Conservation (phyloP, 2,888 invertebrate genomes). For the Hydraecia micacea region DNA sequence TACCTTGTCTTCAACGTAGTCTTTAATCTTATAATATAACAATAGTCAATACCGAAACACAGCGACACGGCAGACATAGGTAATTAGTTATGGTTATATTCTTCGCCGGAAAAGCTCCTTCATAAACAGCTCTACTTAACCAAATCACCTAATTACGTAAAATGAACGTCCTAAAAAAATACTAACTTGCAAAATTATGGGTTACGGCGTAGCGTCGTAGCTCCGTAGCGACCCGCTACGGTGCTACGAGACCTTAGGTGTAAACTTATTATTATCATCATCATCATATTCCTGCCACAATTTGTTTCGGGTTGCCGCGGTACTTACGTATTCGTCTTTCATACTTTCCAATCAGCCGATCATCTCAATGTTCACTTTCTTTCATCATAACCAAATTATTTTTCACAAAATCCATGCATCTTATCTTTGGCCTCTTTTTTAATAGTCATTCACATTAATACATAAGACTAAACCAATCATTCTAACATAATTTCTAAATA, state of each 20-base stretch:
- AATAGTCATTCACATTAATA: neutral
- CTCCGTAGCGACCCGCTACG: conserved; percentile 11
- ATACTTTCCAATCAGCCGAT: neutral
- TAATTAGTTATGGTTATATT: neutral
- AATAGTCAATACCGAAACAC: neutral
- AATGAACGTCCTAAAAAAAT: neutral
- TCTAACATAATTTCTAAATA: neutral
- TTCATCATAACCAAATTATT: neutral
- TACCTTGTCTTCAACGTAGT: no score
- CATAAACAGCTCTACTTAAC: neutral
- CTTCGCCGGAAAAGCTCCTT: neutral
- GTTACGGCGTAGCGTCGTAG: conserved; percentile 6
- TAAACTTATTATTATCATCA: neutral
- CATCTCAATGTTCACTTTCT: neutral
- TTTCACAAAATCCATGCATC: neutral
- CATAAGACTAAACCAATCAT: neutral
- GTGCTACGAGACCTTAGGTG: neutral
- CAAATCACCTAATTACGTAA: conserved; percentile 5
- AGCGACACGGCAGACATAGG: neutral
- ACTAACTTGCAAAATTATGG: neutral
- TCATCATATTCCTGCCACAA: neutral
- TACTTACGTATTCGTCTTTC: no score
- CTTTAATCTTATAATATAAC: no score
- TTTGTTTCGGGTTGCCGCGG: no score
- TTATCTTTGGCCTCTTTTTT: neutral